These are phyloP conservation scores for Acropora yongei DNA, from an alignment of 64 coral and sea anemone genomes.

Conservation along the genomic window DNA sequence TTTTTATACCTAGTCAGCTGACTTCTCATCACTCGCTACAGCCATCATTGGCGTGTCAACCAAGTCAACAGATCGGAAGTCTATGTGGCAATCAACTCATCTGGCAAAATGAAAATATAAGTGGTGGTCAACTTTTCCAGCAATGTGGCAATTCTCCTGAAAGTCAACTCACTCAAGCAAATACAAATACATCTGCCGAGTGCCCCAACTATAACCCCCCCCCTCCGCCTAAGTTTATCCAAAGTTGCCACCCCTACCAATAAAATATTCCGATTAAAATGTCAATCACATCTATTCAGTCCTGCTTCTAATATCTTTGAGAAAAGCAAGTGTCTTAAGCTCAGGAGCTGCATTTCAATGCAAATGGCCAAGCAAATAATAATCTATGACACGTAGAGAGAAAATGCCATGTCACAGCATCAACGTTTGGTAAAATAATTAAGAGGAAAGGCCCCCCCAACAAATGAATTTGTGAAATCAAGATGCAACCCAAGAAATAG, in stretches of 20 bases:
- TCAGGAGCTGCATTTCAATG: conserved; percentile 41
- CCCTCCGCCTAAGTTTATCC: not conserved
- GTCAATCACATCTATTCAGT: not conserved
- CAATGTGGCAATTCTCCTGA: too few species aligned
- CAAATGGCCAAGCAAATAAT: conserved; percentile 65
- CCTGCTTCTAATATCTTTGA: not conserved
- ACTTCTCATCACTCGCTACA: not conserved
- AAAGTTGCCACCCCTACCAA: not conserved
- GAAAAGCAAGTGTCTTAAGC: not conserved
- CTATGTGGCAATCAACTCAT: not conserved
- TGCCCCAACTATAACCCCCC: not conserved
- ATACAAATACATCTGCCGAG: too few species aligned
- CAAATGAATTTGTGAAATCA: conserved; percentile 33
- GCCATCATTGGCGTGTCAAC: not conserved
- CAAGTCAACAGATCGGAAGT: not conserved
- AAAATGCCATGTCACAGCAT: conserved; percentile 52
- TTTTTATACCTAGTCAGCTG: not conserved
- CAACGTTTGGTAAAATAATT: conserved; percentile 69
- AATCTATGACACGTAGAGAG: conserved; percentile 48
- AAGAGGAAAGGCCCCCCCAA: conserved; percentile 40
- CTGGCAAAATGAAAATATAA: not conserved
- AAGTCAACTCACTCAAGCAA: too few species aligned
- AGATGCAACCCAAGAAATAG: conserved; percentile 45
- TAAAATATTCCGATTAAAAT: not conserved
- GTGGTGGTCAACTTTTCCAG: too few species aligned